A percentile compares a stretch with the other conserved stretches of the same genome.
Evolutionary conservation across 2,113 vertebrate genomes (phyloP).

Genomic region (Bostrychus sinensis): DNA sequence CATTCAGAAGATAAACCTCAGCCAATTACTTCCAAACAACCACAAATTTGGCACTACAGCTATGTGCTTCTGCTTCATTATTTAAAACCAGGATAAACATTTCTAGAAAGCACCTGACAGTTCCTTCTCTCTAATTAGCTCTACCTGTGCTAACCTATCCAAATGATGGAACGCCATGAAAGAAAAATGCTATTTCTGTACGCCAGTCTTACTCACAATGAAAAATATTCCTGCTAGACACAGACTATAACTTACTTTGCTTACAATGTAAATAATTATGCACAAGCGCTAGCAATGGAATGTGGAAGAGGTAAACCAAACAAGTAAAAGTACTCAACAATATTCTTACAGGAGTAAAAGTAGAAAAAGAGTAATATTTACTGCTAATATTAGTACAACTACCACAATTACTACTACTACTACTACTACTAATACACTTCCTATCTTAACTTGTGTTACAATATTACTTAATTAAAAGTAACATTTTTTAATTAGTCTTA

Average conservation of each 20-base stretch:
- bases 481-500: no score
- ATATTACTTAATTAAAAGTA: no score
- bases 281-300: slow-evolving; percentile 23
- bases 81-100: background rate
- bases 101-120: background rate
- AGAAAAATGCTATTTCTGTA: background rate
- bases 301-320: no score
- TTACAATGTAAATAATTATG: slow-evolving; percentile 53
- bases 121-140: background rate
- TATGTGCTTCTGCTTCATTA: background rate
- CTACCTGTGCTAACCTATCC: background rate
- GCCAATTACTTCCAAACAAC: background rate
- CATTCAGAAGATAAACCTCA: background rate
- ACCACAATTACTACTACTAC: no score
- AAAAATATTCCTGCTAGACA: slow-evolving; percentile 16
- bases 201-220: background rate
- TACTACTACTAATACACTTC: no score
- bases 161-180: slow-evolving; percentile 10
- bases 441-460: no score
- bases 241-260: no score
- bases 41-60: background rate
- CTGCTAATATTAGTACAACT: no score
- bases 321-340: no score
- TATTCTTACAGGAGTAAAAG: no score
- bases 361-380: no score